Evolutionary conservation across 2,797 vertebrate genomes (phyloP), one percentile per base, ranked within the genome.

Genomic region (Ptychadena robeensis): DNA sequence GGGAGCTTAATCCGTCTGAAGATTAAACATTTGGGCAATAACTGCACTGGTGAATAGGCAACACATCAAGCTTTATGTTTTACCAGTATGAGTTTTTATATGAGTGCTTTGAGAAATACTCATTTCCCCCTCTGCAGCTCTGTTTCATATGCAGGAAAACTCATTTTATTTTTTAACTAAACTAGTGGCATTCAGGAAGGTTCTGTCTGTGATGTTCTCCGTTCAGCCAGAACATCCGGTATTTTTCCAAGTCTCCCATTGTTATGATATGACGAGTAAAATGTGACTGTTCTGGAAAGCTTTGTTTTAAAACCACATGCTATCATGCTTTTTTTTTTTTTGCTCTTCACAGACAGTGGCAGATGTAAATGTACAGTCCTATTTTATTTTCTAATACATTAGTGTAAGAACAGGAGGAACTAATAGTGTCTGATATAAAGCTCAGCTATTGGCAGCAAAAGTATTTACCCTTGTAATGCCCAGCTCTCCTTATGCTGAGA

Each of bases 221-320:
- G 37, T 67, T 80, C 82, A 80, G 71, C 48, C 65, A 80, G 65
- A 40, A 66, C 15, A 69, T 68, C 72, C 71, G 82, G 82, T 65
- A 25, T 12, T 25, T 63, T 67, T 75, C 77, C 82, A 85, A 65
- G 34, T 37, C 32, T 77, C 71, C n/a, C 65, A 73, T 75, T 85
- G 77, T 85, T 80, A 30, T 30, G 30, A 2, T 2, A 9, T 40
- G 15, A 27, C 31, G 14, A 28, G 34, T 31, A 83, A 73, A 80
- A 79, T 79, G 69, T 73, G 76, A 28, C 63, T 68, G 22, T 84
- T 84, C 82, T 84, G 77, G 82, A 80, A 83, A 35, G 44, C n/a
- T 53, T 71, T n/a, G 61, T 15, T 27, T 14, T 44, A 53, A n/a
- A 18, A 68, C 53, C 25, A 25, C 25, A 27, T 2, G 28, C 27